A percentile compares a stretch with the other conserved stretches of the same genome.
Conservation (phyloP, 2,113 vertebrate genomes). For the Corythornis cristatus region DNA sequence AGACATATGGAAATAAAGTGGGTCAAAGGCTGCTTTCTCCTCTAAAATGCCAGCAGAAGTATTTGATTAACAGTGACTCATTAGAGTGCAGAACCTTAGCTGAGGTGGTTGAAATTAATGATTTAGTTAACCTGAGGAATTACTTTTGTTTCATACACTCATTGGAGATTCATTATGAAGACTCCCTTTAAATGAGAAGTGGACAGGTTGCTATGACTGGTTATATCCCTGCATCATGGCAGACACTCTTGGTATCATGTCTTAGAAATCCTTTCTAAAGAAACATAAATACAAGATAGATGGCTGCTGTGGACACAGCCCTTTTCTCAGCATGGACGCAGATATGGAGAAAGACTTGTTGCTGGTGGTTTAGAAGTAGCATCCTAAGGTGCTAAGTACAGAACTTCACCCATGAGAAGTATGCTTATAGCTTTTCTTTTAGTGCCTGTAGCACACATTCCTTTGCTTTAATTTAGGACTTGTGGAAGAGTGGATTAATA, state of each 20-base stretch:
- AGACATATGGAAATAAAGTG: not conserved
- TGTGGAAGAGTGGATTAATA: not conserved
- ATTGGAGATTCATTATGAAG: not conserved
- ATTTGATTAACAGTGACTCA: not conserved
- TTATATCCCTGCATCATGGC: not conserved
- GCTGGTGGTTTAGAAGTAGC: not conserved
- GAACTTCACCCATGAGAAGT: not conserved
- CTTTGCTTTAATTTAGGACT: not conserved
- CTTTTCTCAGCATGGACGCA: not conserved
- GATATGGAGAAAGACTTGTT: not conserved
- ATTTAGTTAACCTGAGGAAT: not conserved
- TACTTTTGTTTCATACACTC: not conserved
- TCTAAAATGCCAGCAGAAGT: not conserved
- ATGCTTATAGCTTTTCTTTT: not conserved
- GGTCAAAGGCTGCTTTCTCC: not conserved
- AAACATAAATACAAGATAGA: not conserved
- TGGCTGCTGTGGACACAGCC: not conserved
- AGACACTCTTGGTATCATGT: not conserved
- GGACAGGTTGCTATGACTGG: not conserved
- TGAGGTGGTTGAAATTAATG: not conserved
- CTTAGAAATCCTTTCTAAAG: not conserved
- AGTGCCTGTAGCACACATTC: rapidly evolving
- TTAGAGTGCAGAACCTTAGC: not conserved
- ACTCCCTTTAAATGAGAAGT: not conserved
- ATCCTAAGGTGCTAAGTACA: not conserved